Evolutionary conservation across 2,113 vertebrate genomes (phyloP), one percentile per base, ranked within the genome.

Genomic region (Marcusenius ussheri): DNA sequence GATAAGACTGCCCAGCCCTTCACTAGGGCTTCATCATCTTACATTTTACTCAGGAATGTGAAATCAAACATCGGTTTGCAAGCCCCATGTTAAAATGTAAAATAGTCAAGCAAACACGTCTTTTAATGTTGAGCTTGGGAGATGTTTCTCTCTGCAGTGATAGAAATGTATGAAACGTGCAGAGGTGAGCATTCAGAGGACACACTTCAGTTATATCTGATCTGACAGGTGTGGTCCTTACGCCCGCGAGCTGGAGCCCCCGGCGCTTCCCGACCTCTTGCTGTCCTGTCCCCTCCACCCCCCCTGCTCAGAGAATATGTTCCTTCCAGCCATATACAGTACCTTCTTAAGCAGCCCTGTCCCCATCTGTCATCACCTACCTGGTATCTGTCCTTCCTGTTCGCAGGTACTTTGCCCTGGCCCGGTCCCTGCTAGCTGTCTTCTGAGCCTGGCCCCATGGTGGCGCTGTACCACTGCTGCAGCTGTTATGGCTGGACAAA

Each of bases 51-150:
- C 51, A 27, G 74, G 19, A 83, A 31, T 53, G 88, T 83, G 74
- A 53, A 89, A 83, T 89, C 47, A 56, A 39, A n/a, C 24, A 42
- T 27, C 39, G 13, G 35, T 88, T n/a, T 88, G 56, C 31, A 31
- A 49, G 42, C 9, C 15, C 27, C 58, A n/a, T 47, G 42, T 66
- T 10, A 39, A 70, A 91, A 91, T 93, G 91, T 88, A 88, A 93
- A 93, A 89, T 88, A 90, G 92, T 91, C 89, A 93, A 94, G 94
- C 93, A 90, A 80, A 89, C 83, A 92, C 46, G 9, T 15, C 1
- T 39, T 62, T 88, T 88, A 42, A 11, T 11, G 31, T 39, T 21
- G 56, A 42, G 51, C 35, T 24, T 51, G 85, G 24, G 15, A 46
- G 35, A 13, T 27, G 27, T 24, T 42, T n/a, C 53, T 62, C 39